A percentile compares a stretch with the other conserved stretches of the same genome.
These are phyloP conservation scores for Steatornis caripensis DNA, from an alignment of 2,113 vertebrate species.

Conservation along the genomic window DNA sequence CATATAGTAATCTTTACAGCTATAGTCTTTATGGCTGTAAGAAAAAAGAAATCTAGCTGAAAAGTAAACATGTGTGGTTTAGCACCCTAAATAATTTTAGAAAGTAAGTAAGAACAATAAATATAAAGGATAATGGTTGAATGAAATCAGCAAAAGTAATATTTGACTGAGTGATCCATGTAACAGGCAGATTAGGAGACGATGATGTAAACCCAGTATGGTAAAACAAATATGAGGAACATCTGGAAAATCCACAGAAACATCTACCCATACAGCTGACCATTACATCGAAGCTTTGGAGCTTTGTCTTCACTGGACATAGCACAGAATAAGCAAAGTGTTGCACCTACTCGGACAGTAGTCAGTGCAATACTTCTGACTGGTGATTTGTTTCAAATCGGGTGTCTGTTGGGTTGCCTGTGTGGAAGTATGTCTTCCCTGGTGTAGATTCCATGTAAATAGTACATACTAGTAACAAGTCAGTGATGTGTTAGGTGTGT, in stretches of 20 bases:
- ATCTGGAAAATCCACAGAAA: background rate
- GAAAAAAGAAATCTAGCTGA: background rate
- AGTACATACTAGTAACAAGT: no score
- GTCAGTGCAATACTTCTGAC: background rate
- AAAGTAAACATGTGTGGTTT: background rate
- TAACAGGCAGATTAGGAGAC: background rate
- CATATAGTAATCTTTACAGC: background rate
- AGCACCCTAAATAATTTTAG: background rate
- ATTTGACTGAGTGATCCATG: background rate
- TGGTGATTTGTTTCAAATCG: background rate
- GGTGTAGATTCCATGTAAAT: background rate
- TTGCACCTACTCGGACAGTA: background rate
- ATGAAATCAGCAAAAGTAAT: background rate
- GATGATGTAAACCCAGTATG: background rate
- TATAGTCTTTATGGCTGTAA: background rate
- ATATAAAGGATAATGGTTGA: background rate
- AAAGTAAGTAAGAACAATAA: background rate
- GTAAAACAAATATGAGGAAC: background rate
- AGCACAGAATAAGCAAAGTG: background rate
- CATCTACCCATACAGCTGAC: background rate
- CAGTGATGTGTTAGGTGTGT: background rate
- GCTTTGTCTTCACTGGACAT: background rate
- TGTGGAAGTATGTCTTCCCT: background rate
- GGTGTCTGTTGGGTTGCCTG: background rate
- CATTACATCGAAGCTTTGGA: background rate